phyloP scores from a whole-genome alignment of 2,113 vertebrate genomes.

The Pomatostomus ruficeps region DNA sequence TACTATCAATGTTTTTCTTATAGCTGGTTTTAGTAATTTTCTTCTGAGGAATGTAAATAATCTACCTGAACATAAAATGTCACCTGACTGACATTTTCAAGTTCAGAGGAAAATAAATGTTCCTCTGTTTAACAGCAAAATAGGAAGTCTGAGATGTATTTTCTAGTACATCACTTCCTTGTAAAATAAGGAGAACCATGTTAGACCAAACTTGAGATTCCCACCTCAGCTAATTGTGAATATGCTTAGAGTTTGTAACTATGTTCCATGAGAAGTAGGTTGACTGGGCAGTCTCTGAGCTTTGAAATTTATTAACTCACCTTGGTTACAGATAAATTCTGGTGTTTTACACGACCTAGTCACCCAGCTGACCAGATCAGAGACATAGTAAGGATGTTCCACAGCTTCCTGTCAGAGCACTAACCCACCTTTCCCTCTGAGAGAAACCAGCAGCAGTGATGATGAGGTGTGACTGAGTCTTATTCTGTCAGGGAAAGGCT shows the following conservation, averaged over 20 bases:
- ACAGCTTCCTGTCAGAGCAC: neutral
- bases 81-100: neutral
- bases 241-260: neutral
- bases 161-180: neutral
- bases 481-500: neutral
- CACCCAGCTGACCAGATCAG: neutral
- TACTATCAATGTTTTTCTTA: neutral
- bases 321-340: neutral
- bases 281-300: neutral
- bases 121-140: neutral
- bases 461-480: neutral
- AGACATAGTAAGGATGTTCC: neutral
- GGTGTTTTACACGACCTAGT: neutral
- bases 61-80: neutral
- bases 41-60: neutral
- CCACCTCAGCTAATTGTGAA: neutral
- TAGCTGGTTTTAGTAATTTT: neutral
- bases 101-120: neutral
- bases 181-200: neutral
- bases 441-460: neutral
- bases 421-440: accelerated
- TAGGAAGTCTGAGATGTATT: neutral
- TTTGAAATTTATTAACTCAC: neutral
- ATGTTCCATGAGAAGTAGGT: neutral
- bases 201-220: neutral